Evolutionary conservation across 2,888 invertebrate species (phyloP).

Genomic region (Tryphoninae sp.): DNA sequence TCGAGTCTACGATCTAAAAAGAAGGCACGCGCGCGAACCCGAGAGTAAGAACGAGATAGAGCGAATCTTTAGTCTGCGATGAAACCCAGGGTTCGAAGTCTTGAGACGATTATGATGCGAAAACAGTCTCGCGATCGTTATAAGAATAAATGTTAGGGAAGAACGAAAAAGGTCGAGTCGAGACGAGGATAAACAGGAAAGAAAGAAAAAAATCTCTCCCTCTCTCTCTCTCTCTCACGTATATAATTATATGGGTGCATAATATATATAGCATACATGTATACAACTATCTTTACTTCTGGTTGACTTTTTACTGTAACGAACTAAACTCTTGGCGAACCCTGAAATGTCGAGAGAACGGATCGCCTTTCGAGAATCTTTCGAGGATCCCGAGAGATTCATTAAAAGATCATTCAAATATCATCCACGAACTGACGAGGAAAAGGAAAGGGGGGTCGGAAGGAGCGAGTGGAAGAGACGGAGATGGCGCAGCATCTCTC

Average conservation of each 20-base stretch:
- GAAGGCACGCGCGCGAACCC: slow-evolving; percentile 16
- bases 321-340: slow-evolving; percentile 51
- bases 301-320: slow-evolving; percentile 55
- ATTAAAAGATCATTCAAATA: slow-evolving; percentile 64
- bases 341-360: slow-evolving; percentile 65
- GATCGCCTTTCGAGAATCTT: slow-evolving; percentile 62
- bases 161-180: slow-evolving; percentile 54
- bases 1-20: slow-evolving; percentile 33
- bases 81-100: slow-evolving; percentile 47
- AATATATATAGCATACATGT: slow-evolving; percentile 2
- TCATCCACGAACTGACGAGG: slow-evolving; percentile 49
- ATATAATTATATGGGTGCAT: slow-evolving; percentile 1
- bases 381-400: slow-evolving; percentile 58
- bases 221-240: background rate
- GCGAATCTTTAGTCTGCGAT: background rate
- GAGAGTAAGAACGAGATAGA: background rate
- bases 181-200: slow-evolving; percentile 51
- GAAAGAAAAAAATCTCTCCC: slow-evolving; percentile 2
- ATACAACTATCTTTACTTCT: slow-evolving; percentile 49
- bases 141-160: slow-evolving; percentile 26
- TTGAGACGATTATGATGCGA: slow-evolving; percentile 45
- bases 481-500: slow-evolving; percentile 1
- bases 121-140: slow-evolving; percentile 34
- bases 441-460: slow-evolving; percentile 24
- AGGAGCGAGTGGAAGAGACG: slow-evolving; percentile 12